Evolutionary conservation across 2,888 invertebrate genomes (phyloP), one percentile per base, ranked within the genome.

Genomic region (Tenthredo mesomela): DNA sequence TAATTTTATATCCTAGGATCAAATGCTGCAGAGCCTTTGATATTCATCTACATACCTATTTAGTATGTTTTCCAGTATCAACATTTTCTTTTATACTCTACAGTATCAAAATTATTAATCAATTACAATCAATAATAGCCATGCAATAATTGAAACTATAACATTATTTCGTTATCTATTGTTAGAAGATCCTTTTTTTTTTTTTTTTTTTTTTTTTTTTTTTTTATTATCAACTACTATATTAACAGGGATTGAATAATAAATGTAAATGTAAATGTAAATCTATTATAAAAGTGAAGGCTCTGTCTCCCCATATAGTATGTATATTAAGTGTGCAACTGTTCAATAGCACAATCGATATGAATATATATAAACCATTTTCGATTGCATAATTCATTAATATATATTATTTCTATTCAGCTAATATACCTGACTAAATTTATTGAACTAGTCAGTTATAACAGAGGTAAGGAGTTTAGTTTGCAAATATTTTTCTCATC

Each of bases 381-480:
- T 54, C 29, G 77, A 54, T 50, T 54, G 77, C 77, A 77, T 54
- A 54, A 54, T 77, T 50, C 77, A 54, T 77, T 54, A 25, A 21
- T 43, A 73, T 43, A 73, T n/a, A 54, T 75, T 15, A 77, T 77
- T 77, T 54, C 54, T 18, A n/a, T 73, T 50, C 37, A 50, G 9
- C 18, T 73, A 73, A 21, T 73, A 43, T 43, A 37, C 18, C 47
- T 77, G 77, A 77, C 77, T 77, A 54, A 77, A 77, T 77, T 77
- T 54, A 54, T 77, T 61, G 61, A 40, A 40, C 58, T 78, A 78
- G 58, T 80, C 80, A 80, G 80, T 37, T 10, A 21, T 25, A 37
- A 37, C 61, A 40, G 80, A 61, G 33, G 21, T 18, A 77, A 9
- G 58, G 33, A 61, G 58, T 37, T 80, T 37, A n/a, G 37, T 80